Conservation (phyloP, 2,113 vertebrate genomes). For the Antechinus flavipes region DNA sequence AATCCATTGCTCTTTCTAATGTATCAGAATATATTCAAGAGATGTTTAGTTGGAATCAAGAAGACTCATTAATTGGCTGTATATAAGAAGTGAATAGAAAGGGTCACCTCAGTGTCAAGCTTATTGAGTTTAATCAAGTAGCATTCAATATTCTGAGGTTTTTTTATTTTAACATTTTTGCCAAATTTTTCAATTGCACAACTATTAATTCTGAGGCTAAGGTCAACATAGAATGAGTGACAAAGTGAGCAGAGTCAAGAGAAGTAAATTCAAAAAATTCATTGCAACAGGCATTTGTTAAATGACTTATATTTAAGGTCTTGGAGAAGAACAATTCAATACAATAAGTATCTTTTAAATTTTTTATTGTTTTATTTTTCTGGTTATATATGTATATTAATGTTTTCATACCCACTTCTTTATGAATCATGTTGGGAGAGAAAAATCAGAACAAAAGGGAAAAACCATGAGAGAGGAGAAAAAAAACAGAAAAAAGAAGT, state of each 20-base stretch:
- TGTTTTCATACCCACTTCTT: too few relatives aligned
- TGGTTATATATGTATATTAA: too few relatives aligned
- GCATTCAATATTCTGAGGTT: not conserved
- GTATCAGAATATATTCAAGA: not conserved
- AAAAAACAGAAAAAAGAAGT: too few relatives aligned
- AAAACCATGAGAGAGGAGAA: too few relatives aligned
- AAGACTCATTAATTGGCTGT: not conserved
- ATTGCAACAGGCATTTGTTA: not conserved
- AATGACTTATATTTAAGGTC: not conserved
- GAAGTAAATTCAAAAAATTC: not conserved
- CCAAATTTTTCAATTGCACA: not conserved
- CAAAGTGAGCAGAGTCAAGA: not conserved
- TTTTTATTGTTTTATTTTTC: too few relatives aligned
- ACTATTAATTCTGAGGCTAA: not conserved
- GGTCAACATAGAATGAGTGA: not conserved
- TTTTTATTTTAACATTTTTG: not conserved
- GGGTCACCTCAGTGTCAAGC: not conserved
- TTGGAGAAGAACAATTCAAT: not conserved
- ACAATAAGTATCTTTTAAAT: not conserved
- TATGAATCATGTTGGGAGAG: too few relatives aligned
- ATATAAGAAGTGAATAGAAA: not conserved
- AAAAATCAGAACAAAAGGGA: too few relatives aligned
- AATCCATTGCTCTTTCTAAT: not conserved
- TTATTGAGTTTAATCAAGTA: not conserved
- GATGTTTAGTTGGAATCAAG: not conserved